These are phyloP conservation scores for Nesidiocoris tenuis DNA, from an alignment of 2,888 invertebrate species.

Conservation along the genomic window DNA sequence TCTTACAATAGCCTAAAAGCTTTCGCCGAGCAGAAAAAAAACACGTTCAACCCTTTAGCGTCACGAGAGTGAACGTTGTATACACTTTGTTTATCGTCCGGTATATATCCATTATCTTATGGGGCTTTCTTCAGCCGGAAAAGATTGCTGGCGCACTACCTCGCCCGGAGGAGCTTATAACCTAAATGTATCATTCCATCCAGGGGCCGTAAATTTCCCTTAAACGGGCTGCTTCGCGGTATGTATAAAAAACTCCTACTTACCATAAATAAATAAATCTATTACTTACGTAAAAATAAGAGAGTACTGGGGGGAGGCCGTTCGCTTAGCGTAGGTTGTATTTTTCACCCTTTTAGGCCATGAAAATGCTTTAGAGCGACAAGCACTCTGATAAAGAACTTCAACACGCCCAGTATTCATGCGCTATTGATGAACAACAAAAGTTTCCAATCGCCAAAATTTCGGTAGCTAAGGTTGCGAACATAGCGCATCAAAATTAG, in stretches of 20 bases:
- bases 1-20: neutral
- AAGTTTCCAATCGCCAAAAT: no score
- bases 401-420: no score
- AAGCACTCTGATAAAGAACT: no score
- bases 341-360: neutral
- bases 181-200: conserved; percentile 34
- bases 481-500: no score
- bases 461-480: no score
- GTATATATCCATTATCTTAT: conserved; percentile 25
- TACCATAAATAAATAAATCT: conserved; percentile 40
- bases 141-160: neutral
- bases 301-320: neutral
- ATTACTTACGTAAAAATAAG: conserved; percentile 10
- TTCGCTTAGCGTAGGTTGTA: neutral
- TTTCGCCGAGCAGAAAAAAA: neutral
- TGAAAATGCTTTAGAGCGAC: neutral
- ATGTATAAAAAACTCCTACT: conserved; percentile 36
- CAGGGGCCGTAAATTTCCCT: conserved; percentile 28
- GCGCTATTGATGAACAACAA: no score
- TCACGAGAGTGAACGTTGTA: neutral
- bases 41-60: neutral
- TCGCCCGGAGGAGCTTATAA: conserved; percentile 13
- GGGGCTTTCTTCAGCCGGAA: conserved; percentile 2
- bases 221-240: conserved; percentile 27
- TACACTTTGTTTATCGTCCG: conserved; percentile 26